Base-by-base conservation (phyloP, 2,113 vertebrate species). In the Spizaetus ornatus region DNA sequence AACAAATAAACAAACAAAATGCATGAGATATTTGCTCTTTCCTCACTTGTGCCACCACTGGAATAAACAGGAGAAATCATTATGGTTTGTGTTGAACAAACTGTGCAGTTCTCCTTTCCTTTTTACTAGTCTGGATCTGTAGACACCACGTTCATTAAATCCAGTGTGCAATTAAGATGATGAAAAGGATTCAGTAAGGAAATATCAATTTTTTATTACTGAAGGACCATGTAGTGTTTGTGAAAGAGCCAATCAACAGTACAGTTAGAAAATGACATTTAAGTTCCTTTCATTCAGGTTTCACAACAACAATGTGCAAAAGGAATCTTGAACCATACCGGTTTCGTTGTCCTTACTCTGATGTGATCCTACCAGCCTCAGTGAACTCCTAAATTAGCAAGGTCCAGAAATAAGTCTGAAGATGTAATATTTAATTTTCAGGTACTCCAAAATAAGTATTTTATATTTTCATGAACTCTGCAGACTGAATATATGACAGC, bases 311-410 rank as follows among this genome's bases (percentile, higher is more conserved):
- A 77, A 70, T 7, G 4, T 40, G 32, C 22, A 40, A 82, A 69
- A 70, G 7, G 8, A 90, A 23, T 43, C 23, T 47, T 77, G 34
- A 66, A 48, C 4, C 1, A 4, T 17, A 66, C 6, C 0, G 0
- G 2, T 21, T 84, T 87, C 62, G 12, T 62, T 80, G 32, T 78
- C 19, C 7, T 59, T 83, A 42, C 56, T 72, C 26, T 94, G 16
- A 47, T 25, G 14, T 27, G 29, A 58, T 58, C 17, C 16, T 40
- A 14, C 7, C 11, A 23, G n/a, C 6, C 17, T 8, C 22, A 53
- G 9, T 19, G 14, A 77, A 23, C 11, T 34, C 20, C 9, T 9
- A 53, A 69, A 73, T 72, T 72, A 53, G 3, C 17, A 62, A 81
- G 18, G 74, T 22, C 27, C 8, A 67, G 43, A 50, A 55, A 26